phyloP scores from a whole-genome alignment of 35 echinoderm and acorn worm species.

The Apostichopus californicus region DNA sequence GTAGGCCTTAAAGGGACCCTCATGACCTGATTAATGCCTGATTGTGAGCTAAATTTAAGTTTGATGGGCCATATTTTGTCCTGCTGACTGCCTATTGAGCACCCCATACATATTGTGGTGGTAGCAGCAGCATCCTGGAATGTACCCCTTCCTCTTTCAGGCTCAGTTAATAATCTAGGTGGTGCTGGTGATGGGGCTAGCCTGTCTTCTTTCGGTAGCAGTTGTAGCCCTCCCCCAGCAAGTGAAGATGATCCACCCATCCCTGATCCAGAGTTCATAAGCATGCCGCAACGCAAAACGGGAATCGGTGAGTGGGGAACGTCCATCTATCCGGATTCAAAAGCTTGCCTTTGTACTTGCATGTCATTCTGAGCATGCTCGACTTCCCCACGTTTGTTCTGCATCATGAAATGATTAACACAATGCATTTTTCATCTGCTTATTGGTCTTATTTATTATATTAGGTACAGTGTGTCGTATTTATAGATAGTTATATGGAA shows the following conservation, averaged over 20 bases:
- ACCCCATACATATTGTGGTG: too few species aligned
- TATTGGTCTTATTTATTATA: too few species aligned
- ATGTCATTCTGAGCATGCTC: not conserved
- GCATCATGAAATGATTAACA: not conserved
- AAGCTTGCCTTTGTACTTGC: slow-evolving; percentile 7
- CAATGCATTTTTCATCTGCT: not conserved
- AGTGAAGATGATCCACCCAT: slow-evolving; percentile 64
- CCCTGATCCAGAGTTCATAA: slow-evolving; percentile 54
- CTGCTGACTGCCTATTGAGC: too few species aligned
- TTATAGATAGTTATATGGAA: too few species aligned
- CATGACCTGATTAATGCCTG: too few species aligned
- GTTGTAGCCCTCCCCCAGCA: slow-evolving; percentile 90
- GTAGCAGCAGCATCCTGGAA: slow-evolving; percentile 10
- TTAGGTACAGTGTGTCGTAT: too few species aligned
- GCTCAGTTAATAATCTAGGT: slow-evolving; percentile 55
- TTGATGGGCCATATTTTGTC: too few species aligned
- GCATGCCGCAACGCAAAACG: slow-evolving; percentile 63
- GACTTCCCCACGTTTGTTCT: not conserved
- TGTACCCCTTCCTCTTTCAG: slow-evolving; percentile 14
- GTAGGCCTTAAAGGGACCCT: too few species aligned
- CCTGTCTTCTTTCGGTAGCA: slow-evolving; percentile 87
- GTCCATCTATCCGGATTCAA: not conserved
- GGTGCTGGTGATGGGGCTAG: slow-evolving; percentile 88
- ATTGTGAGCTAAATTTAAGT: too few species aligned
- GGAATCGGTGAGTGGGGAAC: slow-evolving; percentile 70